phyloP scores from a whole-genome alignment of 1,140 invertebrate genomes.

The Palaemon carinicauda region DNA sequence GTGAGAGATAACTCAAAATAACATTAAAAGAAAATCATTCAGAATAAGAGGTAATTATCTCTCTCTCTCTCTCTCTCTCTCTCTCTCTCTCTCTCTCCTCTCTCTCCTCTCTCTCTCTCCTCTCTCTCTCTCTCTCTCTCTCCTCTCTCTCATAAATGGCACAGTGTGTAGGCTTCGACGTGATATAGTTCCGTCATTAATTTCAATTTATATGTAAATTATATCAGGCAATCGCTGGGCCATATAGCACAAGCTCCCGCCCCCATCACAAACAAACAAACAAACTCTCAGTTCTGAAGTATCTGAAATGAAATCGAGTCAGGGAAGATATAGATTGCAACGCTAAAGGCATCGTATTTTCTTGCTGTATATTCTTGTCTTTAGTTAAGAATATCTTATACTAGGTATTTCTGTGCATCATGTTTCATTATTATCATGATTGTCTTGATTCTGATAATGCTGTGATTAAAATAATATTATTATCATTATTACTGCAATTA shows the following conservation, averaged over 20 bases:
- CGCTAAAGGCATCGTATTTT: too few species aligned
- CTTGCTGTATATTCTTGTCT: too few species aligned
- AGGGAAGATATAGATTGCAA: too few species aligned
- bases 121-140: not conserved
- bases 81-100: not conserved
- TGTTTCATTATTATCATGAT: too few species aligned
- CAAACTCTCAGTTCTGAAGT: not conserved
- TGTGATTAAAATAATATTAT: too few species aligned
- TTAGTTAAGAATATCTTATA: too few species aligned
- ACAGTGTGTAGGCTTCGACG: not conserved
- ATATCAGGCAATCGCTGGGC: slow-evolving; percentile 21
- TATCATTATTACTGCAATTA: too few species aligned
- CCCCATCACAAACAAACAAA: not conserved
- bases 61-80: slow-evolving; percentile 1
- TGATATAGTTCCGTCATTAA: slow-evolving; percentile 7
- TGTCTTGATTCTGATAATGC: too few species aligned
- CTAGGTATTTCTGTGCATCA: too few species aligned
- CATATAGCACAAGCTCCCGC: not conserved
- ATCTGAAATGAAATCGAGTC: too few species aligned
- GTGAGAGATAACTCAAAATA: too few species aligned
- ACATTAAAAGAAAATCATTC: too few species aligned
- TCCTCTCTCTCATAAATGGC: slow-evolving; percentile 2
- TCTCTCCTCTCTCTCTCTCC: not conserved
- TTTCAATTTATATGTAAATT: slow-evolving; percentile 33
- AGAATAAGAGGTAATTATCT: not conserved